Percentiles rank a stretch among this genome's conserved stretches.
Evolutionary conservation across 2,888 invertebrate genomes (phyloP).

Genomic region (Celastrina argiolus): DNA sequence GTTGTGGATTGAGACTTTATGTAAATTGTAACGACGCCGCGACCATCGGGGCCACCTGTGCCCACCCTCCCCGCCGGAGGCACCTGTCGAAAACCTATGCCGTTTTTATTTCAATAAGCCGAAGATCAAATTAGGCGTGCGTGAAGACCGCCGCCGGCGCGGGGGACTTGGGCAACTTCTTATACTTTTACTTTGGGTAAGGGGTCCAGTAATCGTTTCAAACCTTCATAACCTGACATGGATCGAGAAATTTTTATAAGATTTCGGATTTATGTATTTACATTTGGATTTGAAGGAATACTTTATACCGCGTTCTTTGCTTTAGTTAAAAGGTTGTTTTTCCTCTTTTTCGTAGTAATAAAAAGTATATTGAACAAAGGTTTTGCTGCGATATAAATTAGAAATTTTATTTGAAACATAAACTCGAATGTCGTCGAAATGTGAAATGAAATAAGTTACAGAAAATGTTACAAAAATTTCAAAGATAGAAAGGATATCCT

Average conservation of each 20-base stretch:
- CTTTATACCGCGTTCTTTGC: no score
- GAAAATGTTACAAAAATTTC: neutral
- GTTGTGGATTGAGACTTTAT: slow-evolving; percentile 78
- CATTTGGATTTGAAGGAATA: slow-evolving; percentile 2
- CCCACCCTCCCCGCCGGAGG: slow-evolving; percentile 56
- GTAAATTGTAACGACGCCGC: slow-evolving; percentile 78
- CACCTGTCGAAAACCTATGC: slow-evolving; percentile 78
- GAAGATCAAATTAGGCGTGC: slow-evolving; percentile 75
- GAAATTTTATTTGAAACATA: no score
- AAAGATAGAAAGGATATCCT: no score
- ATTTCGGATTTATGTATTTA: neutral
- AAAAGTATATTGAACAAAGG: no score
- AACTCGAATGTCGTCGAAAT: no score
- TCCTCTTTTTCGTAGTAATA: neutral
- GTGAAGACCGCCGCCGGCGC: slow-evolving; percentile 44
- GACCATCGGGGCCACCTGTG: slow-evolving; percentile 77
- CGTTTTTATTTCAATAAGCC: slow-evolving; percentile 77
- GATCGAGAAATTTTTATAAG: slow-evolving; percentile 6
- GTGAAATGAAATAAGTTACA: neutral
- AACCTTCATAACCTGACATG: slow-evolving; percentile 18
- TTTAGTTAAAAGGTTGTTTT: no score
- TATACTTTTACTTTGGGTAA: slow-evolving; percentile 35
- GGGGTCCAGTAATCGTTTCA: slow-evolving; percentile 19
- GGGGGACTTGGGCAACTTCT: slow-evolving; percentile 48
- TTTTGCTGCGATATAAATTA: no score